Base-by-base conservation (phyloP, 2,888 invertebrate genomes). In the Drosophila parthenogenetica region DNA sequence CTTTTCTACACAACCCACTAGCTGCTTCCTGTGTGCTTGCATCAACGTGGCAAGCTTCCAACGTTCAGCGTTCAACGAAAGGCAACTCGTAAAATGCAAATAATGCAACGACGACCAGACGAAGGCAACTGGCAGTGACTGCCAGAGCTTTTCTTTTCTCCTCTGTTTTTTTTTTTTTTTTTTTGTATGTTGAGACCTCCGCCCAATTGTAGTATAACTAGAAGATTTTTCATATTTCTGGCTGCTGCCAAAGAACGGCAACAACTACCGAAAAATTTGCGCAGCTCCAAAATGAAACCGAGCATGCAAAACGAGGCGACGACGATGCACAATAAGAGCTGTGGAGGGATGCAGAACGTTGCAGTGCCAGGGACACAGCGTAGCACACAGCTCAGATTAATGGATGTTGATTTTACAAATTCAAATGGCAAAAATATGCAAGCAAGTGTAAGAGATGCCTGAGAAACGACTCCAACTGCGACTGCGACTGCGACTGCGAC, bases 351-450 rank as follows among this genome's bases (percentile, higher is more conserved):
- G 48, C 37, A 17, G 59, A 35, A 55, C 46, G n/a, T 17, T 58
- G 57, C 73, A 59, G 55, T 25, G 58, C 45, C 69, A 65, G 53
- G 48, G 77, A 64, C 54, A 57, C 62, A 67, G 72, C 68, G 65
- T 8, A 29, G 29, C 55, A 53, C 50, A 62, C 59, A 72, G 86
- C 81, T 72, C 84, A 86, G 85, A 86, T 86, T 86, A 86, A 86
- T 86, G 85, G 85, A 89, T 86, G 85, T 86, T 86, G 85, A 86
- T 86, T 86, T 89, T 86, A 86, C 85, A 86, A 86, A 86, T 86
- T 86, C 85, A 86, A 86, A 86, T 86, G 85, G 89, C 85, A 86
- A 88, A 86, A 89, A 86, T 89, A 89, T 89, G 89, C 89, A 89
- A 84, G 89, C 84, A 85, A 84, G 79, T 87, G 85, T 84, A 85